Evolutionary conservation across 2,797 vertebrate genomes (phyloP).

Genomic region (Danionella dracula): DNA sequence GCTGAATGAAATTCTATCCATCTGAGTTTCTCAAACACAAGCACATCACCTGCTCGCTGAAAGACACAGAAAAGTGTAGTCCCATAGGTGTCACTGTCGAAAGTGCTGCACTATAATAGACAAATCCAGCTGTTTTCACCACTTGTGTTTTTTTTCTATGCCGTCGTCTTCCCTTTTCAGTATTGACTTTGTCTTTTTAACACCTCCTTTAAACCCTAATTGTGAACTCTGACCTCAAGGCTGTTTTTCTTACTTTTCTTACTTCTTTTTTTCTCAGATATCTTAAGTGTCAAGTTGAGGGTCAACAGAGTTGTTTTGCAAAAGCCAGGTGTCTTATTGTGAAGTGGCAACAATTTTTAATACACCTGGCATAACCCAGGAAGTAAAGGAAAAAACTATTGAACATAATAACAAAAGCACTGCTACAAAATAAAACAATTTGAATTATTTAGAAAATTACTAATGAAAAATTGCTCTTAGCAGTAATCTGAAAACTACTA

Average conservation of each 20-base stretch:
- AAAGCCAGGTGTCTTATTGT: too few relatives aligned
- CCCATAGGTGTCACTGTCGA: constrained; percentile 13
- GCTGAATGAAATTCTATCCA: constrained; percentile 3
- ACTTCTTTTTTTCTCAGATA: too few relatives aligned
- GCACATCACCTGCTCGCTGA: background rate
- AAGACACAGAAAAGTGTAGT: constrained; percentile 15
- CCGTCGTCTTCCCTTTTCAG: background rate
- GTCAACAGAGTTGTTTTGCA: too few relatives aligned
- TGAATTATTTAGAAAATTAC: too few relatives aligned
- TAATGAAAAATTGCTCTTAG: too few relatives aligned
- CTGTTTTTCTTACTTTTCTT: background rate
- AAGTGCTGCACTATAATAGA: constrained; percentile 5
- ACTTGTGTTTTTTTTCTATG: background rate
- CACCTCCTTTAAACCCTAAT: background rate
- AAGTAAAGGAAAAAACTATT: too few relatives aligned
- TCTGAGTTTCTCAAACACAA: background rate
- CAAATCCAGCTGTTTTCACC: background rate
- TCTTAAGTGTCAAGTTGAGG: too few relatives aligned
- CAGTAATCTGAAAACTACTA: too few relatives aligned
- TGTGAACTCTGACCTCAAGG: constrained; percentile 6
- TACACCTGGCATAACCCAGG: too few relatives aligned
- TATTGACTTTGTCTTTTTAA: constrained; percentile 13
- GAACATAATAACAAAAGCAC: too few relatives aligned
- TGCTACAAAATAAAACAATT: too few relatives aligned
- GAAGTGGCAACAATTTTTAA: too few relatives aligned